Percentiles rank a stretch among this genome's conserved stretches.
Evolutionary conservation across 2,113 vertebrate genomes (phyloP).

Genomic region (Menura novaehollandiae): DNA sequence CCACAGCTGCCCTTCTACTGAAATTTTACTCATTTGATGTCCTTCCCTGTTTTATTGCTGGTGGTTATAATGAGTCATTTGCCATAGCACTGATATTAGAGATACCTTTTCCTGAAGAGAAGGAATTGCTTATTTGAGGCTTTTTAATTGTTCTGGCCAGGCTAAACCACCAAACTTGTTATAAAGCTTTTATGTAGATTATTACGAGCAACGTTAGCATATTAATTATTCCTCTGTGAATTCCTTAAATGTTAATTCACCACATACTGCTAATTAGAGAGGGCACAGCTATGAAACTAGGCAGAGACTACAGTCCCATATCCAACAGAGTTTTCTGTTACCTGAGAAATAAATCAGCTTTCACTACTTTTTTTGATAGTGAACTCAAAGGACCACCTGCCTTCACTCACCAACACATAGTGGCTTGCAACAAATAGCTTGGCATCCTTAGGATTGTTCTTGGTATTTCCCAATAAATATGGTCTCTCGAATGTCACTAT

Average conservation of each 20-base stretch:
- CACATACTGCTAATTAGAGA: neutral
- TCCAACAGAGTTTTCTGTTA: neutral
- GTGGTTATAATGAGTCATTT: neutral
- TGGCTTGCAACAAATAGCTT: neutral
- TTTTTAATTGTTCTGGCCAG: neutral
- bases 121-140: neutral
- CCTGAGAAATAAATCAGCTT: neutral
- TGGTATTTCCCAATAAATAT: neutral
- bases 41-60: neutral
- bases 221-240: constrained; percentile 25
- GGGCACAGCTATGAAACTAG: neutral
- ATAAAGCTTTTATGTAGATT: neutral
- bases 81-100: neutral
- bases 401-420: neutral
- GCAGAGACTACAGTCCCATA: neutral
- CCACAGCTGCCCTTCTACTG: neutral
- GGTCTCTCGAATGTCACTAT: neutral
- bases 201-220: constrained; percentile 32
- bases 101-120: neutral
- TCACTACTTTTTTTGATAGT: neutral
- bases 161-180: neutral
- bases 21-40: neutral
- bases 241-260: constrained; percentile 1
- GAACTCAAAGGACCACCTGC: neutral
- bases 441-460: neutral